Conservation (phyloP, 2,113 vertebrate genomes). For the Pseudopipra pipra region DNA sequence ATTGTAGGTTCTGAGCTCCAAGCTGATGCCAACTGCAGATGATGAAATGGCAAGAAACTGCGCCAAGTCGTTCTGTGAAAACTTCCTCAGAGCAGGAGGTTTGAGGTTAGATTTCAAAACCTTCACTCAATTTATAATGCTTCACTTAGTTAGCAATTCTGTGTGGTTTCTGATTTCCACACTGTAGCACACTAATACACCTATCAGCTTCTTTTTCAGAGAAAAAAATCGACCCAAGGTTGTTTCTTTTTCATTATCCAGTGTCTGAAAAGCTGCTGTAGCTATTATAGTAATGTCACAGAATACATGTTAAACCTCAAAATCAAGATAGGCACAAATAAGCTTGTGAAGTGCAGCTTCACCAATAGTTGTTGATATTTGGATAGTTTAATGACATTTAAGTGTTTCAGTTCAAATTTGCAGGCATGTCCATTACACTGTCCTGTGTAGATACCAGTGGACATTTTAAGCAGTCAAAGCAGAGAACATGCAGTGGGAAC, state of each 20-base stretch:
- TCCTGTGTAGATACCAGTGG: background rate
- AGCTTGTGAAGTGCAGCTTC: background rate
- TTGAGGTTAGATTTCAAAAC: slow-evolving; percentile 82
- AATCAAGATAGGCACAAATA: background rate
- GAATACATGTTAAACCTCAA: background rate
- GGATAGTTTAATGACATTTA: background rate
- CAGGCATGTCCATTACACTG: background rate
- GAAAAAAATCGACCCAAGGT: background rate
- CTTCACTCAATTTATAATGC: background rate
- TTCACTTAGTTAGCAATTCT: background rate
- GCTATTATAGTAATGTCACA: background rate
- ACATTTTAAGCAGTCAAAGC: background rate
- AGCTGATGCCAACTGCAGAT: slow-evolving; percentile 97
- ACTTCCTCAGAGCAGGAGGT: slow-evolving; percentile 96
- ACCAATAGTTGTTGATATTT: background rate
- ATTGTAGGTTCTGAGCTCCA: slow-evolving; percentile 94
- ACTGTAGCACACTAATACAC: background rate
- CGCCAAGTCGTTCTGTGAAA: slow-evolving; percentile 98
- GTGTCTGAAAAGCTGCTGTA: background rate
- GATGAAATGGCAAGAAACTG: slow-evolving; percentile 99
- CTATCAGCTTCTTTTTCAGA: background rate
- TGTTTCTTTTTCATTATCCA: background rate
- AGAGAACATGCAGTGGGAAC: background rate
- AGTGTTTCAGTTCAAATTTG: background rate
- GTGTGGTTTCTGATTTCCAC: background rate